Evolutionary conservation across 2,888 invertebrate species (phyloP).

Genomic region (Rhingia campestris): DNA sequence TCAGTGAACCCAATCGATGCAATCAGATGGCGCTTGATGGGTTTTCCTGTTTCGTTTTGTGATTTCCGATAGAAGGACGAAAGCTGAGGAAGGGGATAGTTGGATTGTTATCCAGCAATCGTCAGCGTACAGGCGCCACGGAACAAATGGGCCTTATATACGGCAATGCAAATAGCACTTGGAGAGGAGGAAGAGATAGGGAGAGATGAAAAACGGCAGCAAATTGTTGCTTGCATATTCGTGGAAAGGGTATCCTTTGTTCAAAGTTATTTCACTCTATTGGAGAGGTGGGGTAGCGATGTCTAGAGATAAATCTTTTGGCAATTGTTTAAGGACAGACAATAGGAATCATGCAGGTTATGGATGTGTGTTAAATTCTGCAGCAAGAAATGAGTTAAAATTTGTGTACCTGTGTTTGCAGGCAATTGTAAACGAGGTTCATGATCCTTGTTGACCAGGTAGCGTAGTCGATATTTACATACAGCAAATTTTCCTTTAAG

Average conservation of each 20-base stretch:
- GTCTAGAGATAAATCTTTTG: conserved; percentile 64
- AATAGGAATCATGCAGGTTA: conserved; percentile 58
- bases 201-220: neutral
- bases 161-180: conserved; percentile 38
- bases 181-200: neutral
- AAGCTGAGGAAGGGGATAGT: conserved; percentile 12
- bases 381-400: conserved; percentile 20
- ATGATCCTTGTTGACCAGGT: neutral
- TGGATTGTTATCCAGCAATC: conserved; percentile 63
- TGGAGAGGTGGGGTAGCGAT: conserved; percentile 22
- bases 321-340: conserved; percentile 56
- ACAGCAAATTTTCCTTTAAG: too few species aligned
- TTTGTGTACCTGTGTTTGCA: neutral
- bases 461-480: neutral
- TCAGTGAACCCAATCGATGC: conserved; percentile 74
- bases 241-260: conserved; percentile 34
- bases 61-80: conserved; percentile 67
- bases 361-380: conserved; percentile 46
- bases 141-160: conserved; percentile 3
- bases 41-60: conserved; percentile 73
- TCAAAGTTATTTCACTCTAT: conserved; percentile 44
- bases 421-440: neutral
- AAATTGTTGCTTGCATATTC: conserved; percentile 60
- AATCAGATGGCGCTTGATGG: conserved; percentile 73
- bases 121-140: neutral